Percentiles rank a stretch among this genome's conserved stretches.
Conservation (phyloP, 1,140 invertebrate genomes). For the Argopecten irradians region DNA sequence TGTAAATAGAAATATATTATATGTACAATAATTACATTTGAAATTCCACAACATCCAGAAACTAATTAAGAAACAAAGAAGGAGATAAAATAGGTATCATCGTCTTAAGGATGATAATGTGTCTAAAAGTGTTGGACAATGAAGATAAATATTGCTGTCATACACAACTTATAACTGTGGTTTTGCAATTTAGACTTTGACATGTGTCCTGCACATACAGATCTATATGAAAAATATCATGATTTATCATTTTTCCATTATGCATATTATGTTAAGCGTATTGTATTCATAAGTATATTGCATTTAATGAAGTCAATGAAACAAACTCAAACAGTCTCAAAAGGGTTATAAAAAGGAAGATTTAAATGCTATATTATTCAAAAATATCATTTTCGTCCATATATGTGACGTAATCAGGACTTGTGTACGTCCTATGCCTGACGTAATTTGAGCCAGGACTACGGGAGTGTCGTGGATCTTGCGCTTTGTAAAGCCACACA, state of each 20-base stretch:
- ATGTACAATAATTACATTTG: neutral
- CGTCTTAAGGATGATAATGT: neutral
- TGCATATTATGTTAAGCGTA: neutral
- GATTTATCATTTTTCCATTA: neutral
- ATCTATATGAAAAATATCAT: neutral
- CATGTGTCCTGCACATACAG: neutral
- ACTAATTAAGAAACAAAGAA: neutral
- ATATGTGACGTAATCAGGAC: slow-evolving; percentile 37
- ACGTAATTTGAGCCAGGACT: slow-evolving; percentile 40
- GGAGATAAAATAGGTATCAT: neutral
- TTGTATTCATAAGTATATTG: slow-evolving; percentile 11
- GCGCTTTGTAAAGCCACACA: slow-evolving; percentile 69
- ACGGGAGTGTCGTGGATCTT: slow-evolving; percentile 48
- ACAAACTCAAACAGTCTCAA: neutral
- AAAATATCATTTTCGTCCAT: slow-evolving; percentile 35
- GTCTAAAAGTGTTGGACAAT: neutral
- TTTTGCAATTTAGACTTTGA: neutral
- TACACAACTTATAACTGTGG: neutral
- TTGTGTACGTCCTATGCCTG: slow-evolving; percentile 35
- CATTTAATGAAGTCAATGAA: neutral
- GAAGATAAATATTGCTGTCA: neutral
- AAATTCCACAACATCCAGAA: neutral
- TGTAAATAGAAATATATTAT: neutral
- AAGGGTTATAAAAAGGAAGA: neutral
- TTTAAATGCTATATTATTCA: neutral